phyloP scores from a whole-genome alignment of 2,113 vertebrate species.

The Lasiurus cinereus region DNA sequence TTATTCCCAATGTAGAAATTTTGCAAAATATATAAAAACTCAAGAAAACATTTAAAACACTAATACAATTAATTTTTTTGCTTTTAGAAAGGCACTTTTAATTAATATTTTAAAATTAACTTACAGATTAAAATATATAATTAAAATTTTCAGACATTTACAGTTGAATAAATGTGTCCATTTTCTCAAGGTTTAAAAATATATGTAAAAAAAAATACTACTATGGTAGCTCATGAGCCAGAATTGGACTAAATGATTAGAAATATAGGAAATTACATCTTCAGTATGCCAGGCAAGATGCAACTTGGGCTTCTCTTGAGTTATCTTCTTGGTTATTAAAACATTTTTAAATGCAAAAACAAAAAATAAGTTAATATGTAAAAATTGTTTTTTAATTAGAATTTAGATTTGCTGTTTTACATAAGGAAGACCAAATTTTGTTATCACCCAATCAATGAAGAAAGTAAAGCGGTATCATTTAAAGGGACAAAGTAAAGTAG shows the following conservation, averaged over 20 bases:
- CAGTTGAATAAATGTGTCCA: not conserved
- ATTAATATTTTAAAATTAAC: slow-evolving; percentile 26
- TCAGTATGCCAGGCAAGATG: not conserved
- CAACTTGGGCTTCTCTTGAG: not conserved
- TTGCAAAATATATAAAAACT: not conserved
- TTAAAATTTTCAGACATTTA: not conserved
- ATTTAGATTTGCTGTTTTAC: not conserved
- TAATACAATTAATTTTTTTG: not conserved
- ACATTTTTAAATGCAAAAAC: not conserved
- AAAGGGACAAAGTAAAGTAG: not conserved
- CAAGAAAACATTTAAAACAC: not conserved
- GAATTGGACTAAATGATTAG: not conserved
- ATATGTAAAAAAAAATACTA: slow-evolving; percentile 1
- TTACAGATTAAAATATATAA: slow-evolving; percentile 35
- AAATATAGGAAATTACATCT: not conserved
- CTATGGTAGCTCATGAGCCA: not conserved
- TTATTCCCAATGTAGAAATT: not conserved
- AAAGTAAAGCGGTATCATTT: not conserved
- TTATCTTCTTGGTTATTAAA: not conserved
- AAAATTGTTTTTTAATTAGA: not conserved
- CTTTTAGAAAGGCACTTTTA: not conserved
- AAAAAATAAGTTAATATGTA: not conserved
- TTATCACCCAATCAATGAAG: not conserved
- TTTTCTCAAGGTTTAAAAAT: not conserved
- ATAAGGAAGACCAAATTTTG: not conserved